Conservation (phyloP, 2,888 invertebrate species). For the Zootermopsis nevadensis region DNA sequence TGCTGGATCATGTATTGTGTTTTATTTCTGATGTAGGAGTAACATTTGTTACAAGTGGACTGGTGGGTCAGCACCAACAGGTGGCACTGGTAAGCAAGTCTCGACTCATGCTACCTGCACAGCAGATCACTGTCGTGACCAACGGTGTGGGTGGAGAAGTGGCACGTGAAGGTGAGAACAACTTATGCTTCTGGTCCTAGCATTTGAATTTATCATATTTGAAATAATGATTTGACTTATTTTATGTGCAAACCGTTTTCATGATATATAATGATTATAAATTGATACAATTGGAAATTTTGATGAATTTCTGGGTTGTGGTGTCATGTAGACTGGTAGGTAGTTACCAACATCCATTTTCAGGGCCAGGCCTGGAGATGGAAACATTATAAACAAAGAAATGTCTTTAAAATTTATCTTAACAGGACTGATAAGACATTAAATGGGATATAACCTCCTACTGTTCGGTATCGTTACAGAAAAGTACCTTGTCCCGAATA, state of each 20-base stretch:
- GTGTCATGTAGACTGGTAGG: too few relatives aligned
- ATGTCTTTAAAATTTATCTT: too few relatives aligned
- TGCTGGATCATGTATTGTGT: not conserved
- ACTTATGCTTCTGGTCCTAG: not conserved
- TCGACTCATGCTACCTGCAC: conserved; percentile 69
- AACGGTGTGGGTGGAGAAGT: conserved; percentile 70
- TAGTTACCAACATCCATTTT: too few relatives aligned
- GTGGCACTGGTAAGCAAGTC: conserved; percentile 65
- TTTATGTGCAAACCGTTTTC: too few relatives aligned
- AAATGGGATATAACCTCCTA: not conserved
- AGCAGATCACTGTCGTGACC: conserved; percentile 70
- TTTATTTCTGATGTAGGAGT: conserved; percentile 45
- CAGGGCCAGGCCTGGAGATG: too few relatives aligned
- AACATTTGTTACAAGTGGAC: conserved; percentile 56
- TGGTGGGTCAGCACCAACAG: conserved; percentile 65
- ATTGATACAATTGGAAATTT: too few relatives aligned
- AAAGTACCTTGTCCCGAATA: conserved; percentile 64
- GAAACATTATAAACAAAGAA: too few relatives aligned
- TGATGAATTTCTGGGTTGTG: too few relatives aligned
- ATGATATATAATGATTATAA: too few relatives aligned
- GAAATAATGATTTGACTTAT: too few relatives aligned
- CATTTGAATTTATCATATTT: too few relatives aligned
- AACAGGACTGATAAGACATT: too few relatives aligned
- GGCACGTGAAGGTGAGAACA: conserved; percentile 61
- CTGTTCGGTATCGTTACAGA: conserved; percentile 59